Evolutionary conservation across 2,888 invertebrate species (phyloP).

Genomic region (Thecophora atra): DNA sequence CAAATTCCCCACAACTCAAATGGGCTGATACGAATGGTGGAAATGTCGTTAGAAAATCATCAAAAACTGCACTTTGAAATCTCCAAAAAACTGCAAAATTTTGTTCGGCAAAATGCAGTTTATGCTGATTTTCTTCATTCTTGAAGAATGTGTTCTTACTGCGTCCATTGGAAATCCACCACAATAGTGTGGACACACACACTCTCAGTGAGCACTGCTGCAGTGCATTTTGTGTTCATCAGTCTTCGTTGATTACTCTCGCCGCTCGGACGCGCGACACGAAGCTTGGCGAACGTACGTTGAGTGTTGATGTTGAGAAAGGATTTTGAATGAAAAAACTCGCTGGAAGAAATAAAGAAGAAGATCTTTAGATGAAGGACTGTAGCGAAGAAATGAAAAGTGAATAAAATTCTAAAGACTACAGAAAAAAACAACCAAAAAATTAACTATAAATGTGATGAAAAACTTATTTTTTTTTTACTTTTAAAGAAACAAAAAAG

Average conservation of each 20-base stretch:
- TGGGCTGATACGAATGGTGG: no score
- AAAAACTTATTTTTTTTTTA: no score
- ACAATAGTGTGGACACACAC: not conserved
- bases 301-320: no score
- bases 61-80: not conserved
- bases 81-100: not conserved
- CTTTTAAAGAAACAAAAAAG: not conserved
- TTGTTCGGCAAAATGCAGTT: no score
- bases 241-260: constrained; percentile 25
- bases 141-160: no score
- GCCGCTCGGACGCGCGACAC: not conserved
- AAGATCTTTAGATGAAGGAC: not conserved
- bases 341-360: not conserved
- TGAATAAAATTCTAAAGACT: not conserved
- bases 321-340: not conserved
- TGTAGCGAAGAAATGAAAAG: not conserved
- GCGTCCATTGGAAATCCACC: not conserved
- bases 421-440: not conserved
- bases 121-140: no score
- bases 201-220: not conserved
- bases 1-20: no score
- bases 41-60: no score
- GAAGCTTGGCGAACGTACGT: not conserved
- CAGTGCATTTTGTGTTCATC: constrained; percentile 9
- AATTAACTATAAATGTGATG: not conserved